Evolutionary conservation across 2,888 invertebrate genomes (phyloP), one percentile per base, ranked within the genome.

Genomic region (Venusia cambrica): DNA sequence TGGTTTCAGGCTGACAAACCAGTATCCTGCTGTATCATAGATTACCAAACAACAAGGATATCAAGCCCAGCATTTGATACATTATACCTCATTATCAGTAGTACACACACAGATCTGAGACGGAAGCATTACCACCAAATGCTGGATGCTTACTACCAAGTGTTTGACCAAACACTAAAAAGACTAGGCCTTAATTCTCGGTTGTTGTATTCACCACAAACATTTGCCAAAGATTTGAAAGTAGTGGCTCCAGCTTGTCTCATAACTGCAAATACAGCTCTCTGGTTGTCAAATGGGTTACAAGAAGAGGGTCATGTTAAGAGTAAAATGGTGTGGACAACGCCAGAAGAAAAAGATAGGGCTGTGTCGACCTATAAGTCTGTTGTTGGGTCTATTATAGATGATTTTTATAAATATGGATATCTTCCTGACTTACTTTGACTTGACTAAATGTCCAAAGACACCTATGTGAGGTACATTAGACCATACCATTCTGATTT

Each of bases 301-400:
- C 85, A 85, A 45, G 60, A 76, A 50, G 84, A 78, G 35, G 87
- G 85, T 0, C 78, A 83, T 65, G 76, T 85, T 0, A 66, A 62
- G 24, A 85, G 84, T 43, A 85, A 78, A 45, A 45, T 51, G 2
- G 40, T 70, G 10, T 69, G 48, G 20, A 50, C 34, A 0, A 74
- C 69, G 1, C 45, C 54, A 1, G 60, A 62, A 33, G 78, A 81
- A 33, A 72, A 62, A 37, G 34, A 52, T 2, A 29, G 30, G 3
- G 81, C 83, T 18, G 49, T 55, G 2, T 38, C 58, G 2, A 55
- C 51, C 25, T 85, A 80, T 45, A 80, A 57, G 45, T 45, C 38
- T 8, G 61, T 65, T 12, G 58, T 85, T 8, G 61, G 53, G 36
- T 54, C 51, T 17, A 75, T 85, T 5, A 61, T 87, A 14, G 73